Conservation (phyloP, 2,797 vertebrate genomes). For the Eptatretus atami region DNA sequence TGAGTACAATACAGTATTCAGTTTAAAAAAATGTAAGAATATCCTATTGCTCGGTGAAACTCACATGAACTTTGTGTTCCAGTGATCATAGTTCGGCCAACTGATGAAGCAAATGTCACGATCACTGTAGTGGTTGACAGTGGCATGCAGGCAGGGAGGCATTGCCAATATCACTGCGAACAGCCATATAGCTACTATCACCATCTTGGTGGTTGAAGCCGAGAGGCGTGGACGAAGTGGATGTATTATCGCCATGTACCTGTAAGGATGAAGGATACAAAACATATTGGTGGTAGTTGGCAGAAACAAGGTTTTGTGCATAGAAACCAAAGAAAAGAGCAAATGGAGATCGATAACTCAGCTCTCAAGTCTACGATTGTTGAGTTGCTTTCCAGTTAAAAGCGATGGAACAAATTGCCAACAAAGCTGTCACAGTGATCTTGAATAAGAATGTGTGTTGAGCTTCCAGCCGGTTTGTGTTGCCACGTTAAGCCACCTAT, state of each 20-base stretch:
- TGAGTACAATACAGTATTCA: too few species aligned
- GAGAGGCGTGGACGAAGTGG: conserved; percentile 75
- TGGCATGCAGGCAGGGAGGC: conserved; percentile 72
- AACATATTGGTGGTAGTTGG: too few species aligned
- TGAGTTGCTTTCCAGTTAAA: too few species aligned
- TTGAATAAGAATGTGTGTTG: too few species aligned
- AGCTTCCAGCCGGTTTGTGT: too few species aligned
- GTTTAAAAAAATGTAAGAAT: neutral
- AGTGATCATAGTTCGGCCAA: conserved; percentile 28
- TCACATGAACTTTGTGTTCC: conserved; percentile 36
- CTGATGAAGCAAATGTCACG: conserved; percentile 59
- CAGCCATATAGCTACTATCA: conserved; percentile 69
- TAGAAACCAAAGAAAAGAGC: too few species aligned
- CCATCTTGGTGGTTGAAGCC: conserved; percentile 45
- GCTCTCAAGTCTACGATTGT: too few species aligned
- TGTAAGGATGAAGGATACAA: conserved; percentile 13
- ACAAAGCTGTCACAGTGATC: too few species aligned
- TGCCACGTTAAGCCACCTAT: too few species aligned
- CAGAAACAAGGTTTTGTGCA: too few species aligned
- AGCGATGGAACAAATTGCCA: too few species aligned
- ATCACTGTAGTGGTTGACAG: conserved; percentile 24
- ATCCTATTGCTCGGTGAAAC: conserved; percentile 10
- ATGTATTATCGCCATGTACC: conserved; percentile 92
- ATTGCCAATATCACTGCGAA: conserved; percentile 64
- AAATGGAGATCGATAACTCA: too few species aligned